Evolutionary conservation across 2,888 invertebrate genomes (phyloP).

Genomic region (Spisula solida): DNA sequence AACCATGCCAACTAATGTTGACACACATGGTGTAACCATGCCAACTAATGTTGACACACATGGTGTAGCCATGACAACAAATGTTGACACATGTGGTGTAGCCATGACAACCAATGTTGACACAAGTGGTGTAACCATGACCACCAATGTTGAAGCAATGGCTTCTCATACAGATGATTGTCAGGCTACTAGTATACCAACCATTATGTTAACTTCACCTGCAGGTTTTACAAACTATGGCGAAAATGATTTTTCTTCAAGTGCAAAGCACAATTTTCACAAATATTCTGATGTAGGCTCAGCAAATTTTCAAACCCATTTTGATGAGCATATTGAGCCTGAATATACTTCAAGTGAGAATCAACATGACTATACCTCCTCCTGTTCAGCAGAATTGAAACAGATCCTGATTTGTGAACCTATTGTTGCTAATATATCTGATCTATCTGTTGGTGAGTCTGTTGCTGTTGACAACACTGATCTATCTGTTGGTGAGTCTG

Average conservation of each 20-base stretch:
- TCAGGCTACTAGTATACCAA: not conserved
- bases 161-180: not conserved
- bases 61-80: too few species aligned
- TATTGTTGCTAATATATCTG: not conserved
- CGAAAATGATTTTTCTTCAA: not conserved
- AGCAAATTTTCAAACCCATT: not conserved
- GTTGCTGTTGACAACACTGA: not conserved
- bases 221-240: not conserved
- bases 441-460: not conserved
- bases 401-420: not conserved
- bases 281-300: slow-evolving; percentile 9
- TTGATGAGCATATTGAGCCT: slow-evolving; percentile 2
- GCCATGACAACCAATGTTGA: too few species aligned
- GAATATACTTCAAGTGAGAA: not conserved
- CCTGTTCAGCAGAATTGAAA: slow-evolving; percentile 16
- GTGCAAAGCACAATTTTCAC: slow-evolving; percentile 8
- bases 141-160: too few species aligned
- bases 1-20: too few species aligned
- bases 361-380: not conserved
- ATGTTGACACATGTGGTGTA: too few species aligned
- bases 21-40: too few species aligned
- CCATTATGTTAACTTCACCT: slow-evolving; percentile 28
- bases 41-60: too few species aligned
- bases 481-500: not conserved
- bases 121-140: too few species aligned